Evolutionary conservation across 2,113 vertebrate genomes (phyloP), one percentile per base, ranked within the genome.

Genomic region (Corythoichthys haematopterus): DNA sequence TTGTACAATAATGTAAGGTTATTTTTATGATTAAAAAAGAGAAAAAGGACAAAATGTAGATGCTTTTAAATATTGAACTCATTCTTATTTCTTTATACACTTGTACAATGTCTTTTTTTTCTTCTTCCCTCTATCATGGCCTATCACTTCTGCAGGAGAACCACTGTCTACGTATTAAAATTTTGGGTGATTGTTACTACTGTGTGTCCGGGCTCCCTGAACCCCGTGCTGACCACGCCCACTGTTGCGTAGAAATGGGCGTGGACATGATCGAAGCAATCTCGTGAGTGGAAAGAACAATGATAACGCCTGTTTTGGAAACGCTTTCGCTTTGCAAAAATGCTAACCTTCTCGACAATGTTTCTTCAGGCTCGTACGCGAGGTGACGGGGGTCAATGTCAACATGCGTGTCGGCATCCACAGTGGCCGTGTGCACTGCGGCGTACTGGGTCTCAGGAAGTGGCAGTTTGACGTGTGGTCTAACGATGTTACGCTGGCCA

Each of bases 401-500:
- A 98, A 98, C 93, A 98, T 98, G 96, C 94, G 96, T 0, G 96
- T 98, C 16, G 96, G 96, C 75, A 98, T 98, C 81, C 96, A 98
- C 91, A 98, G 95, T 0, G 95, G 95, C 11, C 93, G 95, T 0
- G 96, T 98, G 45, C 96, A 98, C 88, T 98, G 96, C 0, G 96
- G 96, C 0, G 96, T 98, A 69, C 91, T 98, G 63, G 96, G 96
- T 74, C 91, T 98, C 83, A 90, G 96, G 88, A 98, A 98, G 85
- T 98, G 96, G 96, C 96, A 98, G 80, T 98, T 98, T 47, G 96
- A 98, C 0, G 96, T 98, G 81, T 98, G 96, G 96, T 98, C 96
- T 81, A 98, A 98, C 1, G 96, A 98, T 0, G 96, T 98, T 63
- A 98, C 96, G 1, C 86, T 98, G 37, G 96, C 96, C 84, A 98